These are phyloP conservation scores for Lethrus apterus DNA, from an alignment of 1,140 invertebrate genomes.

Conservation along the genomic window DNA sequence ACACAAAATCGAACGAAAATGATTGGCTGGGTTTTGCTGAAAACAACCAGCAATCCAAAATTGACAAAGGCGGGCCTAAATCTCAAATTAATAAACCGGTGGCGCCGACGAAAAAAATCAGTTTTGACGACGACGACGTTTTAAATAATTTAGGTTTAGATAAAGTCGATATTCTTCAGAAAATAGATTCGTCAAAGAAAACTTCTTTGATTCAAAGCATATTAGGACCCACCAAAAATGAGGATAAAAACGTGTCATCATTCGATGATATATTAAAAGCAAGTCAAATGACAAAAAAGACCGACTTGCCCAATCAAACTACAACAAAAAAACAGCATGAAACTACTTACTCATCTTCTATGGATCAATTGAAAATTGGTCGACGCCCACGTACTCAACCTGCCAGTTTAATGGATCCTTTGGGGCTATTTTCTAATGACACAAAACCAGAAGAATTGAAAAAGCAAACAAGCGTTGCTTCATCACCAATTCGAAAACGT, in stretches of 20 bases:
- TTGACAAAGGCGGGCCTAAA: not conserved
- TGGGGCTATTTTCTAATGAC: slow-evolving; percentile 20
- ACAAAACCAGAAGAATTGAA: not conserved
- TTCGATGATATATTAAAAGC: slow-evolving; percentile 34
- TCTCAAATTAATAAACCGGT: too few species aligned
- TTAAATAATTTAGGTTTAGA: slow-evolving; percentile 22
- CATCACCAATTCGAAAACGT: not conserved
- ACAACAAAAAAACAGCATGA: slow-evolving; percentile 6
- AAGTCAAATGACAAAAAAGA: slow-evolving; percentile 21
- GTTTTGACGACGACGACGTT: slow-evolving; percentile 31
- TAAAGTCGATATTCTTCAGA: too few species aligned
- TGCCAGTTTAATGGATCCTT: slow-evolving; percentile 18
- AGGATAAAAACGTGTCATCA: slow-evolving; percentile 22
- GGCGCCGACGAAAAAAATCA: slow-evolving; percentile 27
- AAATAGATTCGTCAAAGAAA: slow-evolving; percentile 11
- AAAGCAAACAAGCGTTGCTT: too few species aligned
- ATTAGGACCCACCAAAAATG: slow-evolving; percentile 21
- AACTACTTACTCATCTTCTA: slow-evolving; percentile 7
- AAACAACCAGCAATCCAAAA: slow-evolving; percentile 11
- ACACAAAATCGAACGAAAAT: slow-evolving; percentile 13
- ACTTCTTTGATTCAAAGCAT: slow-evolving; percentile 30
- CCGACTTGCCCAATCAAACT: slow-evolving; percentile 7
- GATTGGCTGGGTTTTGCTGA: slow-evolving; percentile 29
- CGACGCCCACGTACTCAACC: slow-evolving; percentile 1
- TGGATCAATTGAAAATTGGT: too few species aligned